Base-by-base conservation (phyloP, 92 coral and sea anemone species). In the Zoanthus solanderi region DNA sequence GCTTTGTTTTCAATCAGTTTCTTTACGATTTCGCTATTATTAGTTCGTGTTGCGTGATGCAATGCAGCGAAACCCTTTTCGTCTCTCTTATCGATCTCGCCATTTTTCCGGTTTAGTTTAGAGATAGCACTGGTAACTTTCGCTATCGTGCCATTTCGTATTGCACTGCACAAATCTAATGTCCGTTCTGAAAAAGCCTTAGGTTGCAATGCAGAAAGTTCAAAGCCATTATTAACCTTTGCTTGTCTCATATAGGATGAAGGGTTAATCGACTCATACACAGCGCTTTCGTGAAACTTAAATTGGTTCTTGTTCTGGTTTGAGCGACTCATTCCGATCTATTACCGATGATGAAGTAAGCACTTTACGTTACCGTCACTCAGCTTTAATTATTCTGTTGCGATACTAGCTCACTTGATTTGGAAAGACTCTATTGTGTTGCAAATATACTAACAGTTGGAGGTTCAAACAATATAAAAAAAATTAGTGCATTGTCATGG, bases 1-100 rank as follows among this genome's bases (percentile, higher is more conserved):
- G 98, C 93, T 5, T 94, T 89, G 54, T 87, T 87, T 31, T 92
- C 87, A 72, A 94, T 69, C 52, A 94, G 83, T 13, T 58, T 74
- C 79, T 79, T 84, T 4, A 94, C 84, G 12, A 85, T 90, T 50
- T 93, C 94, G 56, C 82, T 83, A 12, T 93, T 88, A 76, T 88
- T 87, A 82, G 71, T 87, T 76, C 98, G 76, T 16, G 90, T 87
- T 37, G 98, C 79, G 28, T 93, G 85, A 61, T 94, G 98, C 3
- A 94, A 78, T 15, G 94, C 79, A 71, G 98, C 79, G 14, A 93
- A 78, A 2, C 98, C 98, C 15, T 66, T 57, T 6, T 89, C 92
- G 63, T 94, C 98, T 0, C 92, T 28, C 60, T 77, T 83, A 86
- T 91, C 79, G 0, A 91, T 84, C 75, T 53, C 66, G 16, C 84